Evolutionary conservation across 2,797 vertebrate species (phyloP).

Genomic region (Gorsachius magnificus): DNA sequence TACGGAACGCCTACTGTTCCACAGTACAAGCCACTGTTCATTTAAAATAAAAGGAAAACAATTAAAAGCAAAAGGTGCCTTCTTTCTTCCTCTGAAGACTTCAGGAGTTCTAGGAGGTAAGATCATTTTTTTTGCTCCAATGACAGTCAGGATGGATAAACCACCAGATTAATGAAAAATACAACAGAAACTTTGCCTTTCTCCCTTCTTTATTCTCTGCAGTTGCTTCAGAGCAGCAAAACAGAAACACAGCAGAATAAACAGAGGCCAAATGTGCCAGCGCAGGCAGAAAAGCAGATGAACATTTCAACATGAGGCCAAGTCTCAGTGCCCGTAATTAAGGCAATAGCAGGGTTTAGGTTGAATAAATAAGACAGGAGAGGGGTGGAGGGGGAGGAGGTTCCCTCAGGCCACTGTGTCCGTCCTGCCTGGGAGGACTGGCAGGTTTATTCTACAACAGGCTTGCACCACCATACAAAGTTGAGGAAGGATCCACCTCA

Average conservation of each 20-base stretch:
- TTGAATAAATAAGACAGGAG: background rate
- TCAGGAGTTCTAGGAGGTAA: background rate
- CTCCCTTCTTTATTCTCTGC: background rate
- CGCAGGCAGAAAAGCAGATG: background rate
- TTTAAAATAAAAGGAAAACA: background rate
- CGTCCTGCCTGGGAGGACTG: background rate
- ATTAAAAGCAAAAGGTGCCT: background rate
- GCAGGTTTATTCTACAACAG: background rate
- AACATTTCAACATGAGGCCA: background rate
- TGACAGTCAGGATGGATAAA: background rate
- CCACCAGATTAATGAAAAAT: background rate
- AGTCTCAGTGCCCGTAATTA: background rate
- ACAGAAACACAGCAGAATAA: background rate
- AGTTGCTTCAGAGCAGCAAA: background rate
- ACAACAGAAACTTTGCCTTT: background rate
- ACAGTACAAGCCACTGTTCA: background rate
- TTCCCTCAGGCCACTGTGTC: background rate
- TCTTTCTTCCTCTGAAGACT: background rate
- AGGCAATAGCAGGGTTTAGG: background rate
- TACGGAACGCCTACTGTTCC: background rate
- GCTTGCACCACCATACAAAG: background rate
- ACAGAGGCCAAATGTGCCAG: background rate
- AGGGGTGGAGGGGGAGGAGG: background rate
- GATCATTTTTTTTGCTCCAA: background rate
- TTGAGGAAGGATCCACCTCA: background rate